Conservation (phyloP, 2,113 vertebrate genomes). For the Zosterops hypoxanthus region DNA sequence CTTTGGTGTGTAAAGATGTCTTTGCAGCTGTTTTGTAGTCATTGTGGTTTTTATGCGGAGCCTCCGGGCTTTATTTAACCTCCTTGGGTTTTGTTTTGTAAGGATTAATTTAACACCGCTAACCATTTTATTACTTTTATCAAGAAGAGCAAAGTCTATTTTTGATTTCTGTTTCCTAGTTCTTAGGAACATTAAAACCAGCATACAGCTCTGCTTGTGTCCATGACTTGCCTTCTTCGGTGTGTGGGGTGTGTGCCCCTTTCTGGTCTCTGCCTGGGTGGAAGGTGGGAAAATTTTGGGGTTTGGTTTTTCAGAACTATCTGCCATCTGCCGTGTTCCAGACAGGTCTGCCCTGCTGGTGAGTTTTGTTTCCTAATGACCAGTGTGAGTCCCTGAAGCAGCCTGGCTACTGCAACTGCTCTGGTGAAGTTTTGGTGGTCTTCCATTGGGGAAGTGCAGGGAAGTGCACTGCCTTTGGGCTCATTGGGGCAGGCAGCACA, state of each 20-base stretch:
- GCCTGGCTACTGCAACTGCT: rapidly evolving
- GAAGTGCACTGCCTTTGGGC: background rate
- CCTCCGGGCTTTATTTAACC: conserved; percentile 45
- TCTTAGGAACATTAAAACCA: conserved; percentile 70
- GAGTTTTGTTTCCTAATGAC: background rate
- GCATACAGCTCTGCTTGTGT: conserved; percentile 35
- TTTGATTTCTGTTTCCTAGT: conserved; percentile 73
- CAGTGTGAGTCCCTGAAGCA: background rate
- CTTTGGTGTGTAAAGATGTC: conserved; percentile 11
- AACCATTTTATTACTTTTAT: conserved; percentile 74
- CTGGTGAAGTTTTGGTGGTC: rapidly evolving
- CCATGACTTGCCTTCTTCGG: background rate
- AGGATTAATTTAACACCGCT: conserved; percentile 73
- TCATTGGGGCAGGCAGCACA: background rate
- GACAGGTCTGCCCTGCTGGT: background rate
- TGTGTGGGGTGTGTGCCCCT: background rate
- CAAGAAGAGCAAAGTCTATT: conserved; percentile 71
- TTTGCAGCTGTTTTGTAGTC: conserved; percentile 61
- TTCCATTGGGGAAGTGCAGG: background rate
- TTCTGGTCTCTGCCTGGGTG: background rate
- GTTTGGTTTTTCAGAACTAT: rapidly evolving
- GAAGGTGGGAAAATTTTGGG: rapidly evolving
- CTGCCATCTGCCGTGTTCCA: rapidly evolving
- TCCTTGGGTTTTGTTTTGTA: conserved; percentile 61
- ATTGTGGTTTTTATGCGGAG: conserved; percentile 13